A percentile compares a stretch with the other conserved stretches of the same genome.
Evolutionary conservation across 2,888 invertebrate species (phyloP).

Genomic region (Saturnia pavonia): DNA sequence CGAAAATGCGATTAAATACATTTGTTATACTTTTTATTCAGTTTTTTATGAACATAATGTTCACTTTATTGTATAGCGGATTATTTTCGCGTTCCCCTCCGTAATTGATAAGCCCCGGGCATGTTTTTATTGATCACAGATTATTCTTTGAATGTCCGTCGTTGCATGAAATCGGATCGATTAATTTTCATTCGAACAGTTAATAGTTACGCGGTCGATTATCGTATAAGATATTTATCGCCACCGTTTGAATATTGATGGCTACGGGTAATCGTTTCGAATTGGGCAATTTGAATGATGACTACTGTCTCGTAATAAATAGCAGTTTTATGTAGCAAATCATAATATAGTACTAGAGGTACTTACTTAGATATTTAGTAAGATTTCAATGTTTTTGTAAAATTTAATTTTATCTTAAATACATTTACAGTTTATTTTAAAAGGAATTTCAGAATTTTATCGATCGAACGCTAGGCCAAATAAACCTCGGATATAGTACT

Average conservation of each 20-base stretch:
- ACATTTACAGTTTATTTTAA: no score
- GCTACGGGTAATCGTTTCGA: constrained; percentile 57
- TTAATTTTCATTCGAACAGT: constrained; percentile 57
- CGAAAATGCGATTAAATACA: constrained; percentile 56
- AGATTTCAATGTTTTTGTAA: not conserved
- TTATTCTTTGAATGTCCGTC: constrained; percentile 61
- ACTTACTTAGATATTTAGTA: no score
- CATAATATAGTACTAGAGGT: constrained; percentile 7
- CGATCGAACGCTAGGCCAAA: no score
- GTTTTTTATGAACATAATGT: constrained; percentile 31
- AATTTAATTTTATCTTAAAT: not conserved
- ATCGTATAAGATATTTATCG: constrained; percentile 51
- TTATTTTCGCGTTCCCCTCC: constrained; percentile 42
- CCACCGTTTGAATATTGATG: constrained; percentile 45
- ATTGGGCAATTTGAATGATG: constrained; percentile 59
- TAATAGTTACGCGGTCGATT: constrained; percentile 48
- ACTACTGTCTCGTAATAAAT: constrained; percentile 52
- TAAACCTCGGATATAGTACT: no score
- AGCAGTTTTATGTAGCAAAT: constrained; percentile 37
- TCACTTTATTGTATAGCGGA: constrained; percentile 19
- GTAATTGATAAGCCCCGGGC: constrained; percentile 44
- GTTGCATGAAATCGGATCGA: constrained; percentile 71
- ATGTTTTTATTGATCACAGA: constrained; percentile 69
- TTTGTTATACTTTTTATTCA: constrained; percentile 21
- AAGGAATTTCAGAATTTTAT: no score